phyloP scores from a whole-genome alignment of 2,888 invertebrate species.

The Brachypterus glaber region DNA sequence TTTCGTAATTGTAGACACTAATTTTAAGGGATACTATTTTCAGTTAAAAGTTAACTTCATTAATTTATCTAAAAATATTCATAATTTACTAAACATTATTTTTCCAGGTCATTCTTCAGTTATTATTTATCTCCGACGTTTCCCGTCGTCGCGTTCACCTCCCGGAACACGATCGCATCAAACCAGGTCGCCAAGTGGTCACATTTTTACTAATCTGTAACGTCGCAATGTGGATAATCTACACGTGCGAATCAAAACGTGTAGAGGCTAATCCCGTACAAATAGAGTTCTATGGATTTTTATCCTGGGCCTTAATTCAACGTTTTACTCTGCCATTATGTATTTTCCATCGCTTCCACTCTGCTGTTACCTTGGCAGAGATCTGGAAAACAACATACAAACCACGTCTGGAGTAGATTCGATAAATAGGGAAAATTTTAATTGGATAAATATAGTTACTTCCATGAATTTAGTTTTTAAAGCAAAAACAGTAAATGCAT shows the following conservation, averaged over 20 bases:
- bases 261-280: slow-evolving; percentile 88
- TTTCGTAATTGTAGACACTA: too few species aligned
- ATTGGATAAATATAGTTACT: not conserved
- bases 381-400: slow-evolving; percentile 95
- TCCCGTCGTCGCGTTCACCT: slow-evolving; percentile 84
- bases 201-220: slow-evolving; percentile 93
- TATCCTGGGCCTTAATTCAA: slow-evolving; percentile 89
- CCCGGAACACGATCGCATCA: slow-evolving; percentile 86
- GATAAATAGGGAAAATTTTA: too few species aligned
- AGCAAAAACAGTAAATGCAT: too few species aligned
- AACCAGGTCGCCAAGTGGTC: slow-evolving; percentile 91
- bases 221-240: slow-evolving; percentile 93
- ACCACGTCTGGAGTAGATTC: slow-evolving; percentile 73
- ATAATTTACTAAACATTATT: too few species aligned
- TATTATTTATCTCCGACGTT: slow-evolving; percentile 88
- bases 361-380: slow-evolving; percentile 87
- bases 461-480: too few species aligned
- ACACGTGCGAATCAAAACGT: slow-evolving; percentile 91
- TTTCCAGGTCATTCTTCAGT: slow-evolving; percentile 74
- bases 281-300: slow-evolving; percentile 84
- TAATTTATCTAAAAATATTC: too few species aligned
- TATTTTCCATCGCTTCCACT: slow-evolving; percentile 95
- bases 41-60: too few species aligned
- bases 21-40: too few species aligned
- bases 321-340: slow-evolving; percentile 87